Percentiles rank a stretch among this genome's conserved stretches.
phyloP scores from a whole-genome alignment of 37 sponge, comb jelly and placozoan species.

The Haliclona indistincta region DNA sequence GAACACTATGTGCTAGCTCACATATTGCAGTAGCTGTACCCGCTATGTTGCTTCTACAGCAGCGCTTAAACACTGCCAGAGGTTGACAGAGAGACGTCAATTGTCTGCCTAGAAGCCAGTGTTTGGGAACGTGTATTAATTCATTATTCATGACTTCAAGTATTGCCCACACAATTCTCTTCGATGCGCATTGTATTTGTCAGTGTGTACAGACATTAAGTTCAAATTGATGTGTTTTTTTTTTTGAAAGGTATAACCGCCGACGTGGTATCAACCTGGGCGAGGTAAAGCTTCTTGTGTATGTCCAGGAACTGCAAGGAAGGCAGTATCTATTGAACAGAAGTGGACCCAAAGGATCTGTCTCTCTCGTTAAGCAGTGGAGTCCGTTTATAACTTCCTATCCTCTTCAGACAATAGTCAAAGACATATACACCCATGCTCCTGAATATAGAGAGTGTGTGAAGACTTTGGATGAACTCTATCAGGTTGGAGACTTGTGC shows the following conservation, averaged over 20 bases:
- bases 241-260: constrained; percentile 49
- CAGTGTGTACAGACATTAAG: too few species aligned
- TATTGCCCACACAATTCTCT: too few species aligned
- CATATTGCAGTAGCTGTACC: too few species aligned
- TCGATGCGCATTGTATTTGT: too few species aligned
- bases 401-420: constrained; percentile 64
- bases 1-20: too few species aligned
- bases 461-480: constrained; percentile 59
- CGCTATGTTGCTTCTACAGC: too few species aligned
- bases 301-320: constrained; percentile 66
- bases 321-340: constrained; percentile 48
- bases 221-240: too few species aligned
- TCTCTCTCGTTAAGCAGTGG: constrained; percentile 68
- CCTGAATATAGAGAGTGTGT: constrained; percentile 39
- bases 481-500: constrained; percentile 34
- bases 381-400: constrained; percentile 14
- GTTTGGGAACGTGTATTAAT: too few species aligned
- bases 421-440: constrained; percentile 46
- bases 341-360: constrained; percentile 22
- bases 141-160: too few species aligned
- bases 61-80: too few species aligned
- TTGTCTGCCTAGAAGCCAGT: too few species aligned
- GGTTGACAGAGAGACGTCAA: too few species aligned
- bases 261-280: constrained; percentile 72
- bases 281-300: constrained; percentile 55